phyloP scores from a whole-genome alignment of 2,113 vertebrate genomes.

The Xiphophorus couchianus region DNA sequence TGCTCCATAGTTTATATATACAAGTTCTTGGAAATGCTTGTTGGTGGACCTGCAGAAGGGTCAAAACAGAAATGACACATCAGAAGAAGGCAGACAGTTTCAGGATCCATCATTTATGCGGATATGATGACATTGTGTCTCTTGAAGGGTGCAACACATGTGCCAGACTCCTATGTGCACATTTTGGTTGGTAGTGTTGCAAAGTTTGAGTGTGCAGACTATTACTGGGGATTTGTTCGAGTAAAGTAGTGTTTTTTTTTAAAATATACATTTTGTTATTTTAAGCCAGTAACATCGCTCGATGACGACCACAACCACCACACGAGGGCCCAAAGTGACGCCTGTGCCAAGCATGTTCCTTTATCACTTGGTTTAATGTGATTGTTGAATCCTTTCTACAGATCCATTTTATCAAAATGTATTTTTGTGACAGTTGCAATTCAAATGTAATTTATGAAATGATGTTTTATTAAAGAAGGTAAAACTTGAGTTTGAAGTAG shows the following conservation, averaged over 20 bases:
- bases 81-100: slow-evolving; percentile 6
- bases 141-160: slow-evolving; percentile 17
- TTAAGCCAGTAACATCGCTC: slow-evolving; percentile 25
- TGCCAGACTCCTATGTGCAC: slow-evolving; percentile 11
- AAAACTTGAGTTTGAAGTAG: slow-evolving; percentile 32
- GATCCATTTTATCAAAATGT: slow-evolving; percentile 70
- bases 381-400: slow-evolving; percentile 69
- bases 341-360: slow-evolving; percentile 43
- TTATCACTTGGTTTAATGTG: slow-evolving; percentile 56
- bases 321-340: background rate
- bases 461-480: slow-evolving; percentile 77
- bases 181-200: slow-evolving; percentile 26
- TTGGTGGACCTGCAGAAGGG: slow-evolving; percentile 37
- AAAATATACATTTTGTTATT: background rate
- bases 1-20: slow-evolving; percentile 65
- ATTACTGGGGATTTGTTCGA: slow-evolving; percentile 30
- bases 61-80: background rate
- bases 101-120: slow-evolving; percentile 22
- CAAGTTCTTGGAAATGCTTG: slow-evolving; percentile 55
- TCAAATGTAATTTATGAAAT: slow-evolving; percentile 79
- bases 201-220: slow-evolving; percentile 32
- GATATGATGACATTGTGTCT: slow-evolving; percentile 22
- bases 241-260: background rate
- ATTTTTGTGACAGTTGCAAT: slow-evolving; percentile 78
- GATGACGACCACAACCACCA: slow-evolving; percentile 8